Evolutionary conservation across 2,113 vertebrate genomes (phyloP).

Genomic region (Protomyctophum bolini): DNA sequence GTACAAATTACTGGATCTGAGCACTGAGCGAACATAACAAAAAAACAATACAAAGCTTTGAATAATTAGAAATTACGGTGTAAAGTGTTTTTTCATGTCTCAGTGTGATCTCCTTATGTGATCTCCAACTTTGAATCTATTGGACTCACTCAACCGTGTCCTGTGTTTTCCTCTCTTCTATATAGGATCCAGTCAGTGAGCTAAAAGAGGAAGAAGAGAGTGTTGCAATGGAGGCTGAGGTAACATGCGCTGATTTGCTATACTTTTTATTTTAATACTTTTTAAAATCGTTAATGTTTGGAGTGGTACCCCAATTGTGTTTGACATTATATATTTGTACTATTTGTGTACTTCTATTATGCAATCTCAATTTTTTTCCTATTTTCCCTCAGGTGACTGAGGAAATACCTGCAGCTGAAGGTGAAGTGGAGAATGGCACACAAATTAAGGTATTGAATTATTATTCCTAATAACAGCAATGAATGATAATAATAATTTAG

Average conservation of each 20-base stretch:
- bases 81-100: too few relatives aligned
- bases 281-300: neutral
- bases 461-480: neutral
- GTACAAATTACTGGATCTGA: too few relatives aligned
- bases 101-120: too few relatives aligned
- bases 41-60: too few relatives aligned
- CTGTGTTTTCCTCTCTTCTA: neutral
- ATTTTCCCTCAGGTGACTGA: conserved; percentile 14
- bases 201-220: conserved; percentile 1
- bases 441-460: conserved; percentile 40
- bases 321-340: neutral
- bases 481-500: too few relatives aligned
- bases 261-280: neutral
- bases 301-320: neutral
- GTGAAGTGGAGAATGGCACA: conserved; percentile 37
- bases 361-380: neutral
- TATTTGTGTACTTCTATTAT: neutral
- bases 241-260: neutral
- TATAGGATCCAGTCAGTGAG: conserved; percentile 9
- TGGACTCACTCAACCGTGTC: too few relatives aligned
- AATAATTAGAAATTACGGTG: too few relatives aligned
- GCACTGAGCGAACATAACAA: too few relatives aligned
- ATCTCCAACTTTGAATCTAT: neutral
- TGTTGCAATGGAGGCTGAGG: conserved; percentile 26
- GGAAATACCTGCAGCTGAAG: conserved; percentile 32